Evolutionary conservation across 2,113 vertebrate species (phyloP).

Genomic region (Puntigrus tetrazona): DNA sequence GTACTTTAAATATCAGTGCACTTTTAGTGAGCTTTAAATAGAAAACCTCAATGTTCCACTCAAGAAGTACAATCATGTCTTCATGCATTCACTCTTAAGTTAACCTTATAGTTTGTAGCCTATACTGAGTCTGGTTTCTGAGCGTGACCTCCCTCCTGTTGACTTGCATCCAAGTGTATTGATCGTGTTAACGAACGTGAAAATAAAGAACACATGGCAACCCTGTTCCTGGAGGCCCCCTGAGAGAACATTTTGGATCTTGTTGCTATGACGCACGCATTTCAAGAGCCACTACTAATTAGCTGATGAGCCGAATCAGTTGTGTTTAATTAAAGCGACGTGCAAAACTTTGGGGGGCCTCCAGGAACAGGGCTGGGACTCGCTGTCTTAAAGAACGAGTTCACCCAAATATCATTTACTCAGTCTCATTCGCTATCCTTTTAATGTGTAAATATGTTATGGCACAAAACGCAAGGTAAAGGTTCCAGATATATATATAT

Average conservation of each 20-base stretch:
- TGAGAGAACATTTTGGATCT: not conserved
- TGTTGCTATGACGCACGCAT: not conserved
- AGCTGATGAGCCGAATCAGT: conserved; percentile 9
- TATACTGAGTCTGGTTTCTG: not conserved
- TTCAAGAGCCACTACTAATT: not conserved
- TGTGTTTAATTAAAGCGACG: conserved; percentile 1
- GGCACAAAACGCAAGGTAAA: not conserved
- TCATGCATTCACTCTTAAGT: not conserved
- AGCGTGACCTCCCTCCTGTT: conserved; percentile 1
- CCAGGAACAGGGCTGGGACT: conserved; percentile 16
- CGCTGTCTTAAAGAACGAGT: not conserved
- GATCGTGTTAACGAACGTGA: not conserved
- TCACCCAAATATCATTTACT: not conserved
- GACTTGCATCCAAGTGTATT: not conserved
- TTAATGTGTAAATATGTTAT: not conserved
- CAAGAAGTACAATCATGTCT: not conserved
- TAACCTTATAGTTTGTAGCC: not conserved
- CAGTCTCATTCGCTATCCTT: not conserved
- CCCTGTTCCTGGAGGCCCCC: not conserved
- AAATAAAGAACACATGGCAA: conserved; percentile 13
- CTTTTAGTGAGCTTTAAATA: not conserved
- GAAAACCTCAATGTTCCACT: not conserved
- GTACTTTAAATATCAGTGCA: not conserved
- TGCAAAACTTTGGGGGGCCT: not conserved
- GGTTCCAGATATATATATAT: not conserved